phyloP scores from a whole-genome alignment of 1,140 invertebrate genomes.

The Druon quercuslanigerum region DNA sequence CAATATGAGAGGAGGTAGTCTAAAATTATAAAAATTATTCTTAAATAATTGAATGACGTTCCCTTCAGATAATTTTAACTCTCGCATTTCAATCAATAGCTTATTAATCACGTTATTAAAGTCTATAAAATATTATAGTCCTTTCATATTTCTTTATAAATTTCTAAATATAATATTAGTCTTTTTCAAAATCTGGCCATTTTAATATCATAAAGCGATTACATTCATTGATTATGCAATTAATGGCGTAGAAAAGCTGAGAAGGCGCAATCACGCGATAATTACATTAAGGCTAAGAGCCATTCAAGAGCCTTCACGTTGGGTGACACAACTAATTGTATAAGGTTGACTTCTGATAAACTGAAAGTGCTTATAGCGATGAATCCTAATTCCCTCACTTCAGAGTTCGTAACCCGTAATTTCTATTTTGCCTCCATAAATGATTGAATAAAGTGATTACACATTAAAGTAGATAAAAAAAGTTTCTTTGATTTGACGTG shows the following conservation, averaged over 20 bases:
- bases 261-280: constrained; percentile 50
- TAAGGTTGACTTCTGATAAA: constrained; percentile 35
- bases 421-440: constrained; percentile 10
- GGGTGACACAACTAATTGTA: constrained; percentile 30
- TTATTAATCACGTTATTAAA: too few relatives aligned
- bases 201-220: background rate
- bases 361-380: constrained; percentile 33
- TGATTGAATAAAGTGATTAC: constrained; percentile 20
- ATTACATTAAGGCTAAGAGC: constrained; percentile 47
- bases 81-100: too few relatives aligned
- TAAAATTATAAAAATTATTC: too few relatives aligned
- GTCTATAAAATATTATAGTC: too few relatives aligned
- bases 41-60: too few relatives aligned
- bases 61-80: too few relatives aligned
- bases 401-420: background rate
- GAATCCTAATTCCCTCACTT: constrained; percentile 17
- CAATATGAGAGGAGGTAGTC: too few relatives aligned
- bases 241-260: constrained; percentile 46
- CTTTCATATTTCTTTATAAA: too few relatives aligned
- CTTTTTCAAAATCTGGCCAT: too few relatives aligned
- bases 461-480: background rate
- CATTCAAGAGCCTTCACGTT: constrained; percentile 34
- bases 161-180: too few relatives aligned
- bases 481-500: too few relatives aligned
- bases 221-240: constrained; percentile 53